Evolutionary conservation across 2,888 invertebrate genomes (phyloP).

Genomic region (Aelia acuminata): DNA sequence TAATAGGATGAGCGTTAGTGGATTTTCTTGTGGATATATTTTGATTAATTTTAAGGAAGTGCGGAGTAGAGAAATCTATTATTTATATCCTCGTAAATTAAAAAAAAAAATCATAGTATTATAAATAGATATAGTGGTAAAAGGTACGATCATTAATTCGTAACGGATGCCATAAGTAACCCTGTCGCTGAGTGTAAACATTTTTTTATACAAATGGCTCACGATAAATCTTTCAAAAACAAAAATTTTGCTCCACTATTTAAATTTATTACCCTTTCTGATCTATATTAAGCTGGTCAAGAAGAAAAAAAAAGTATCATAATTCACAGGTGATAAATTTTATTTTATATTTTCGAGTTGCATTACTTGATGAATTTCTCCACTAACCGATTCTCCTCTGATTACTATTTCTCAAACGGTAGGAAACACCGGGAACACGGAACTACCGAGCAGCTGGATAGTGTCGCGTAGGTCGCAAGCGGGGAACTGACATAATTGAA

Average conservation of each 20-base stretch:
- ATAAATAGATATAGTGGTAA: background rate
- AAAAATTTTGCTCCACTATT: background rate
- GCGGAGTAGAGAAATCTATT: background rate
- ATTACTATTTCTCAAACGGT: background rate
- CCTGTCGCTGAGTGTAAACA: constrained; percentile 19
- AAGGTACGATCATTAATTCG: background rate
- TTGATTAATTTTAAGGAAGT: no score
- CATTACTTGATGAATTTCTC: background rate
- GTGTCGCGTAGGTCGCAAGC: constrained; percentile 34
- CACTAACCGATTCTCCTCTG: background rate
- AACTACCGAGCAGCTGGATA: background rate
- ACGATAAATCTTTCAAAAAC: background rate
- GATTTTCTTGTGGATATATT: no score
- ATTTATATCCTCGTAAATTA: background rate
- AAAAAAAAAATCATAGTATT: background rate
- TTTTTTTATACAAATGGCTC: background rate
- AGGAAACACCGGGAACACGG: constrained; percentile 5
- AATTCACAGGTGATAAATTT: constrained; percentile 21
- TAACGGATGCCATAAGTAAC: background rate
- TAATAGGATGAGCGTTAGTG: no score
- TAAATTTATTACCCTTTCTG: background rate
- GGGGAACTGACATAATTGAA: constrained; percentile 4
- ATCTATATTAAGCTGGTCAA: background rate
- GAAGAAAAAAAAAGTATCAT: background rate
- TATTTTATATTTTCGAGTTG: background rate